Base-by-base conservation (phyloP, 2,888 invertebrate species). In the Cataglyphis altisquamis region DNA sequence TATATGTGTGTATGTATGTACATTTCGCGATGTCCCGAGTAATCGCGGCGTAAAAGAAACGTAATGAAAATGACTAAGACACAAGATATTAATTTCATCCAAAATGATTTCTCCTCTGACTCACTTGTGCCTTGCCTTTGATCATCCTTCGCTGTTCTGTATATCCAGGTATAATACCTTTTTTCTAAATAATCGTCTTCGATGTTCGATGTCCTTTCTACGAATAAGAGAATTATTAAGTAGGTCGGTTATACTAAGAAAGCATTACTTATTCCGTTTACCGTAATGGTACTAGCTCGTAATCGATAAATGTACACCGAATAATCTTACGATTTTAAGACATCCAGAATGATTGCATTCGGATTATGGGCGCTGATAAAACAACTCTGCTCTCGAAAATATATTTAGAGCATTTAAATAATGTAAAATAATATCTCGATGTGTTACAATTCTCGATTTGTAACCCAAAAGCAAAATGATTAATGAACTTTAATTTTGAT, bases 61-160 rank as follows among this genome's bases (percentile, higher is more conserved):
- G 21, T 57, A 68, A 78, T 45, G 32, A 25, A 45, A 60, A 78
- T 45, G 32, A 78, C 39, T 66, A 66, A 29, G 67, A 39, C 41
- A 62, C 57, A 52, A 68, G 68, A 84, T 63, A 73, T 64, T 83
- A 78, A 45, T 80, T 87, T 88, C 84, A 87, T 89, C 84, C 77
- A 85, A 78, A 89, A 88, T 83, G 84, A 86, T 89, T 91, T 91
- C 88, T 87, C 89, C 90, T 92, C 90, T 89, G 89, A 93, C 90
- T 93, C 93, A 93, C 93, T 92, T 90, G 93, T 93, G 93, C 93
- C 93, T 93, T 93, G 93, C 90, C 91, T 92, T 93, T 90, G 88
- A 90, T 91, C 91, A 92, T 91, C 87, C 89, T 89, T 89, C 77
- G 75, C 75, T 73, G 74, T 84, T 77, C 86, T 82, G 66, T 77